These are phyloP conservation scores for Rhea pennata DNA, from an alignment of 2,113 vertebrate genomes.

Conservation along the genomic window DNA sequence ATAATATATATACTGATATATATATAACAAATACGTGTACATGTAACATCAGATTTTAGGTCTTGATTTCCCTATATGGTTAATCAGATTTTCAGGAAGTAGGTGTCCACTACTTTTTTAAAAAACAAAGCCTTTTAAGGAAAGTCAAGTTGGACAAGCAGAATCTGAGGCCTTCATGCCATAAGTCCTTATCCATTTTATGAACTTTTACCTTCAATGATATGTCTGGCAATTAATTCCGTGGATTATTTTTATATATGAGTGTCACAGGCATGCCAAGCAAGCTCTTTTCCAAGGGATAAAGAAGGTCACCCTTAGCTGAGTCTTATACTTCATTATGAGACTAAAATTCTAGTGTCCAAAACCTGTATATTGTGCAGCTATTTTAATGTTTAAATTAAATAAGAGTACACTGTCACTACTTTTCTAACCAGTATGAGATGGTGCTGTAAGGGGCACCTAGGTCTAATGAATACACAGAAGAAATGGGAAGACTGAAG, in stretches of 20 bases:
- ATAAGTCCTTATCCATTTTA: neutral
- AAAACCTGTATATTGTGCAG: neutral
- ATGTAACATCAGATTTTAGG: neutral
- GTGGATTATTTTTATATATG: neutral
- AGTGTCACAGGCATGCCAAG: neutral
- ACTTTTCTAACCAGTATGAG: neutral
- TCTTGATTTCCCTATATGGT: neutral
- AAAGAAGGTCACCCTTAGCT: neutral
- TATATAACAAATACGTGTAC: neutral
- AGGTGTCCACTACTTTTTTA: neutral
- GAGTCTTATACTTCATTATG: neutral
- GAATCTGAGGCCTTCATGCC: neutral
- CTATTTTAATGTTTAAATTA: neutral
- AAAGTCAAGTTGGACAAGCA: neutral
- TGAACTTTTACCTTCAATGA: neutral
- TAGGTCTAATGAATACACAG: neutral
- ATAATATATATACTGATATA: neutral
- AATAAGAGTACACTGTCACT: neutral
- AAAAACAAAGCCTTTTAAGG: neutral
- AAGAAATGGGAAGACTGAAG: neutral
- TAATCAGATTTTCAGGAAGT: slow-evolving; percentile 9
- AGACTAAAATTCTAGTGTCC: neutral
- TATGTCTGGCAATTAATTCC: neutral
- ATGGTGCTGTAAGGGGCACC: neutral
- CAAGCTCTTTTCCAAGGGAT: neutral